Evolutionary conservation across 30 jellyfish, hydroid and myxozoan genomes (phyloP), one percentile per base, ranked within the genome.

Genomic region (Aurelia aurita): DNA sequence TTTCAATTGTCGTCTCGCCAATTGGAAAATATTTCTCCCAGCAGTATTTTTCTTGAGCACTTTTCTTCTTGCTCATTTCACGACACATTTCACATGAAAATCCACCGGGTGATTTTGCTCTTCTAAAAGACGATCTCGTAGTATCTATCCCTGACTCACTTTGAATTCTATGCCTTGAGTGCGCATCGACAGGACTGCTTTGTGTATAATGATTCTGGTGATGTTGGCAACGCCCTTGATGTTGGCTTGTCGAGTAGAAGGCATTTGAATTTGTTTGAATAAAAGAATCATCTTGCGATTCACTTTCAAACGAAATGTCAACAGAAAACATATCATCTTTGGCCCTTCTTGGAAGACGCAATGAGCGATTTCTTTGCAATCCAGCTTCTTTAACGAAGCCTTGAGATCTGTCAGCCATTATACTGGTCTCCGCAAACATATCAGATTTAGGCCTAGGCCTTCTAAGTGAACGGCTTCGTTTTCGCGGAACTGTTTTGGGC

Each of bases 21-120:
- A 94, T 89, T 19, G 99, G 97, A 58, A 80, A 94, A 67, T 94
- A 94, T 53, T 93, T 82, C 81, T 94, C 97, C 95, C 97, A 78
- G 92, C 97, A 88, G 57, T 83, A 94, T 43, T 72, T 85, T 28
- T 96, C 97, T 60, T 85, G 94, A 1, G 90, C 92, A 18, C 31
- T 76, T 63, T 86, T 90, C 84, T 58, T 65, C 57, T 68, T 58
- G 72, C 86, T 87, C 91, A 94, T 19, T 19, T 85, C 97, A 13
- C 96, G 86, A 74, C 99, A 94, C 89, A 84, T 88, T 43, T 94
- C 99, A 55, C 99, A 94, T 5, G 90, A 87, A 57, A 79, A 94
- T 29, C 93, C 90, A 27, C 97, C 88, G 16, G 93, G 92, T 2
- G 91, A 83, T 27, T 77, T 86, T 15, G 96, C 79, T 34, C 84